These are phyloP conservation scores for Onchidella celtica DNA, from an alignment of 2,888 invertebrate genomes.

Conservation along the genomic window DNA sequence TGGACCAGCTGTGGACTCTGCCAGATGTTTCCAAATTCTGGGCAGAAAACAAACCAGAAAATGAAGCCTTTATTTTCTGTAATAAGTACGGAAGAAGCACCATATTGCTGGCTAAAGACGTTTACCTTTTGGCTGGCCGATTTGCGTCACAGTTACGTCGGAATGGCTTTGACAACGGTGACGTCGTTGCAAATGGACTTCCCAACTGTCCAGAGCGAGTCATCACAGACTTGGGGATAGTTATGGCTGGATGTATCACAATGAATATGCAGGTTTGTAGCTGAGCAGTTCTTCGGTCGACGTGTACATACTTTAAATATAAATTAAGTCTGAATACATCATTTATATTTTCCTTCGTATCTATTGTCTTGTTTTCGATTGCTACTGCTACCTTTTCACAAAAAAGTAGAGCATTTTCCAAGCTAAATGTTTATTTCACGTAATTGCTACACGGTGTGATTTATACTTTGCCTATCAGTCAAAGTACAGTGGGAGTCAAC, in stretches of 20 bases:
- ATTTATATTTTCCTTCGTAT: no score
- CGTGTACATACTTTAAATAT: no score
- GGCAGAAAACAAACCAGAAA: slow-evolving; percentile 6
- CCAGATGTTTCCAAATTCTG: slow-evolving; percentile 7
- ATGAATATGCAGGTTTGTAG: slow-evolving; percentile 47
- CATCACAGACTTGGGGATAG: slow-evolving; percentile 44
- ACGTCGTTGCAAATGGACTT: slow-evolving; percentile 46
- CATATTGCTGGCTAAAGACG: neutral
- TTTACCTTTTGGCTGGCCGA: neutral
- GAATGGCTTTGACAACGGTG: slow-evolving; percentile 35
- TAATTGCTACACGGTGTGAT: no score
- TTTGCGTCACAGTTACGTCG: slow-evolving; percentile 27
- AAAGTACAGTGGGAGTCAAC: no score
- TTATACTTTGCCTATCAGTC: no score
- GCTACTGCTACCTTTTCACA: no score
- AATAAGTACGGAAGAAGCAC: slow-evolving; percentile 20
- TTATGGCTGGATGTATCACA: slow-evolving; percentile 43
- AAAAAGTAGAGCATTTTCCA: no score
- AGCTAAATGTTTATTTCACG: no score
- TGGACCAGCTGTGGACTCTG: slow-evolving; percentile 15
- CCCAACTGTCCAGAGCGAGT: slow-evolving; percentile 49
- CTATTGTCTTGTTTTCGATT: no score
- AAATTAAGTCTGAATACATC: no score
- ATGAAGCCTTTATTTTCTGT: slow-evolving; percentile 17
- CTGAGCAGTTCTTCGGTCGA: no score